Base-by-base conservation (phyloP, 2,888 invertebrate species). In the Artemia sinica region DNA sequence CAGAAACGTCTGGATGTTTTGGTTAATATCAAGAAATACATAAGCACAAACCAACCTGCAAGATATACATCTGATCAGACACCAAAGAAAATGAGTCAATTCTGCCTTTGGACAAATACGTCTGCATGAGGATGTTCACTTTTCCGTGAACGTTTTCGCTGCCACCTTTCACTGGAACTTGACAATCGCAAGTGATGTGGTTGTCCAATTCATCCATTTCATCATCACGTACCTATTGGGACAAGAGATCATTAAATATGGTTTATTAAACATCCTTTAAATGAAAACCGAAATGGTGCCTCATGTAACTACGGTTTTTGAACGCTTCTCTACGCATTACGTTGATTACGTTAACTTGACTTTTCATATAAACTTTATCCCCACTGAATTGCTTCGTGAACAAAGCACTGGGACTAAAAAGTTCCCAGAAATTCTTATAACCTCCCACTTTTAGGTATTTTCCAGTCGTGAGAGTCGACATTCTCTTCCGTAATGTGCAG, bases 81-180 rank as follows among this genome's bases (percentile, higher is more conserved):
- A 89, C 84, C 50, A 95, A 79, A 0, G 94, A 93, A 72, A 92
- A 90, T 1, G 86, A 85, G 72, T 87, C 86, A 5, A 96, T 84
- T 67, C 83, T 82, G 10, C 87, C 88, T 69, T 89, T 82, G 0
- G 91, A 91, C 67, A 99, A 82, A 77, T 86, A 91, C 0, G 91
- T 87, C 78, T 95, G 94, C 74, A 98, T 83, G 13, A 98, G 80
- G 73, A 95, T 91, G 78, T 95, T 95, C 51, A 94, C 94, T 84
- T 96, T 96, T 74, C 92, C 95, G 74, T 91, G 86, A 14, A 91
- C 84, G 77, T 92, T 91, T 76, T 95, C 95, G 3, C 87, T 84
- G 0, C 91, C 89, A 9, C 91, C 88, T 72, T 85, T 83, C 0
- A 91, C 87, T 49, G 84, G 82, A 49, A 91, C 81, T 75, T 88